A percentile compares a stretch with the other conserved stretches of the same genome.
phyloP scores from a whole-genome alignment of 2,888 invertebrate genomes.

The Drosophila helvetica region DNA sequence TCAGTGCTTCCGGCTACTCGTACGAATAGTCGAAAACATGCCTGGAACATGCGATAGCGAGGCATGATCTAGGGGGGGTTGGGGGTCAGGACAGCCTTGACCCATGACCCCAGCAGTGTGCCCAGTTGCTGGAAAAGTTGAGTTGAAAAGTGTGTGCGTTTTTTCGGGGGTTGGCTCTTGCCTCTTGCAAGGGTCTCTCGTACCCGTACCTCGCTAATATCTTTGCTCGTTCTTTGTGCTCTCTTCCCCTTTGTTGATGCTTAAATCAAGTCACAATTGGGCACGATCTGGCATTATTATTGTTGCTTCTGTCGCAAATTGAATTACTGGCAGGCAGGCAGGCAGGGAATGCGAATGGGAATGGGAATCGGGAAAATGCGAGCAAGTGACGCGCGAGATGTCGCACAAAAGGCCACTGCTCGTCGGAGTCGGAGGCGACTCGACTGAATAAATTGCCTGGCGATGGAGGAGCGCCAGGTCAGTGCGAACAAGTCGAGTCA shows the following conservation, averaged over 20 bases:
- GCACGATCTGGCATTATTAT: conserved; percentile 35
- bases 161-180: neutral
- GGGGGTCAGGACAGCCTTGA: neutral
- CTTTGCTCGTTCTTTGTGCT: conserved; percentile 3
- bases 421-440: neutral
- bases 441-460: conserved; percentile 39
- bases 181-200: neutral
- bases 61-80: too few species aligned
- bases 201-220: neutral
- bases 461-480: conserved; percentile 48
- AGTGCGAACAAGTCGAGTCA: conserved; percentile 44
- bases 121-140: neutral
- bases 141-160: neutral
- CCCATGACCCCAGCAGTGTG: neutral
- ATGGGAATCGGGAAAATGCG: conserved; percentile 47
- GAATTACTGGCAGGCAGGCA: conserved; percentile 42
- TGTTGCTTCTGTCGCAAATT: conserved; percentile 50
- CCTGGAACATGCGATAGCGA: neutral
- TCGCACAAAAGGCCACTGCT: conserved; percentile 35
- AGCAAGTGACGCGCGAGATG: conserved; percentile 60
- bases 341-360: conserved; percentile 12
- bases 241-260: conserved; percentile 13
- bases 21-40: conserved; percentile 1
- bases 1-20: conserved; percentile 26
- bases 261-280: conserved; percentile 45